A percentile compares a stretch with the other conserved stretches of the same genome.
These are phyloP conservation scores for Etheostoma spectabile DNA, from an alignment of 2,113 vertebrate genomes.

Conservation along the genomic window DNA sequence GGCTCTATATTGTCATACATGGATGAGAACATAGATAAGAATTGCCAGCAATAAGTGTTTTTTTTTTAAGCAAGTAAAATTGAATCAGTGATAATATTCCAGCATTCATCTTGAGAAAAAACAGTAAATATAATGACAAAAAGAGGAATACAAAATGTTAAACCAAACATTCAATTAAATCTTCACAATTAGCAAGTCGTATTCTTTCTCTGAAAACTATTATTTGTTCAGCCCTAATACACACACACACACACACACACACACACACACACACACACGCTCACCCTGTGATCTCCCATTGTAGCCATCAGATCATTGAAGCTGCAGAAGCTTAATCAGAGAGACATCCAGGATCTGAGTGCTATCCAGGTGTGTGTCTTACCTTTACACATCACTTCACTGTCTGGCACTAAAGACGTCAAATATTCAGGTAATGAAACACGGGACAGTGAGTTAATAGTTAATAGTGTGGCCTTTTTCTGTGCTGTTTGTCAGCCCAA, in stretches of 20 bases:
- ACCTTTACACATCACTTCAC: not conserved
- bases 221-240: not conserved
- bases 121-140: no score
- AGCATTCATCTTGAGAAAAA: no score
- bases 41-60: no score
- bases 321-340: conserved; percentile 88
- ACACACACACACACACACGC: conserved; percentile 8
- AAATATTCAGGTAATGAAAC: not conserved
- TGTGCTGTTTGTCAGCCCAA: conserved; percentile 79
- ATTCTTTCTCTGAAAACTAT: no score
- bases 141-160: no score
- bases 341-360: conserved; percentile 82
- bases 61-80: no score
- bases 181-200: no score
- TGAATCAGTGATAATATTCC: no score
- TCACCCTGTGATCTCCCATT: conserved; percentile 7
- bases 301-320: conserved; percentile 89
- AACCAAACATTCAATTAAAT: no score
- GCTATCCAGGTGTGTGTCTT: conserved; percentile 82
- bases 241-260: not conserved
- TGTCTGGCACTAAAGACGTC: not conserved
- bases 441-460: no score
- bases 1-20: no score
- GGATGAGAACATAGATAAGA: no score
- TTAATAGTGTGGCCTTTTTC: not conserved